Evolutionary conservation across 2,888 invertebrate species (phyloP).

Genomic region (Pyrrhosoma nymphula): DNA sequence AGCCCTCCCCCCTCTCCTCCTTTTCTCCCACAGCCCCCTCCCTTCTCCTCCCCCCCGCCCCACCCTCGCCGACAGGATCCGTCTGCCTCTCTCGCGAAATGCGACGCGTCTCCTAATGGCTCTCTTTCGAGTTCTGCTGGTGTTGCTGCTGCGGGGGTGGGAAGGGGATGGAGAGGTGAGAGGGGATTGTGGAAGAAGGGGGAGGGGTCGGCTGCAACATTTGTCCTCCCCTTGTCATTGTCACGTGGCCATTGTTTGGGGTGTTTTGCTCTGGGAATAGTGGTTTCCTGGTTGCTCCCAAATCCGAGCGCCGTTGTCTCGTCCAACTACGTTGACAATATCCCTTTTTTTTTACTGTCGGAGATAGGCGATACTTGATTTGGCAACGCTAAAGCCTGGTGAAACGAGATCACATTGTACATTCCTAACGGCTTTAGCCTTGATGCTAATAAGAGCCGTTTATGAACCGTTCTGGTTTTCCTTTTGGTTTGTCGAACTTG

Average conservation of each 20-base stretch:
- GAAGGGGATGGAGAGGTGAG: neutral
- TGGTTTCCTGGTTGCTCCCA: neutral
- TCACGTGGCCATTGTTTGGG: neutral
- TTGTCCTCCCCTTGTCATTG: neutral
- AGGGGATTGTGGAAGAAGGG: neutral
- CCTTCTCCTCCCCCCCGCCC: neutral
- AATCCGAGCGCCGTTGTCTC: neutral
- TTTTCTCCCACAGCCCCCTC: neutral
- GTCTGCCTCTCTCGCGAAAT: neutral
- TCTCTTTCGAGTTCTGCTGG: neutral
- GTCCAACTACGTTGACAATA: neutral
- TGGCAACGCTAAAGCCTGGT: no score
- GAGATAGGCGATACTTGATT: no score
- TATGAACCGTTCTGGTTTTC: no score
- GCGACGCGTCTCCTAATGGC: neutral
- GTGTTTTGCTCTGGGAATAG: neutral
- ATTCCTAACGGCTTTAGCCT: no score
- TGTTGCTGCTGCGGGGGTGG: no score
- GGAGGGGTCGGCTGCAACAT: neutral
- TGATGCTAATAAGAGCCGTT: no score
- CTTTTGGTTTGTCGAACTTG: no score
- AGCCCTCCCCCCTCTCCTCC: neutral
- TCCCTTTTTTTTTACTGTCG: neutral
- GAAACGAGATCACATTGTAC: no score
- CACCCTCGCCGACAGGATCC: neutral